Percentiles rank a stretch among this genome's conserved stretches.
phyloP scores from a whole-genome alignment of 2,888 invertebrate species.

The Philhelius pedissequus region DNA sequence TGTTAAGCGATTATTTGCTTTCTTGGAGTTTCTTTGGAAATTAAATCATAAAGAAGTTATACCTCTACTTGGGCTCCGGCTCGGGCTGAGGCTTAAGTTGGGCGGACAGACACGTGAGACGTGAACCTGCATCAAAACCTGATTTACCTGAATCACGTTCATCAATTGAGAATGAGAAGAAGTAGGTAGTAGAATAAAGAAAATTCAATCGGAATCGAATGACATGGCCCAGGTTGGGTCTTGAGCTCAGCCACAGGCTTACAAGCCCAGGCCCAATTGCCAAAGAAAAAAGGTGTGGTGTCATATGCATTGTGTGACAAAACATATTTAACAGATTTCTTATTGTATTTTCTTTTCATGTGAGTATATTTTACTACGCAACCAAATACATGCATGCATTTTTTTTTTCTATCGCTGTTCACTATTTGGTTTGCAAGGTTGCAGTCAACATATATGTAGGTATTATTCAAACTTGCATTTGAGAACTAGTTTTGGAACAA shows the following conservation, averaged over 20 bases:
- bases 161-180: constrained; percentile 61
- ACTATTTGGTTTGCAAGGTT: constrained; percentile 14
- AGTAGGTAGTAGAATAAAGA: constrained; percentile 46
- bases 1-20: constrained; percentile 68
- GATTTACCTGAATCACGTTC: constrained; percentile 68
- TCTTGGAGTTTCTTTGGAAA: constrained; percentile 68
- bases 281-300: constrained; percentile 66
- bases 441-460: too few species aligned
- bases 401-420: neutral
- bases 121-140: constrained; percentile 68
- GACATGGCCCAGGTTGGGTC: constrained; percentile 51
- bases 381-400: constrained; percentile 34
- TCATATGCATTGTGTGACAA: constrained; percentile 66
- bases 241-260: neutral
- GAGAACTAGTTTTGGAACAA: neutral
- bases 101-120: constrained; percentile 68
- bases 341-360: constrained; percentile 2
- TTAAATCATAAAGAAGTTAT: constrained; percentile 68
- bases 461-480: constrained; percentile 6
- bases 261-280: constrained; percentile 4
- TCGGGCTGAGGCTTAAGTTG: constrained; percentile 16
- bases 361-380: constrained; percentile 27
- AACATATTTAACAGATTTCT: constrained; percentile 57
- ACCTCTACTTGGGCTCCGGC: neutral
- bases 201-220: constrained; percentile 68